Evolutionary conservation across 2,888 invertebrate species (phyloP).

Genomic region (Sylvicola cinctus): DNA sequence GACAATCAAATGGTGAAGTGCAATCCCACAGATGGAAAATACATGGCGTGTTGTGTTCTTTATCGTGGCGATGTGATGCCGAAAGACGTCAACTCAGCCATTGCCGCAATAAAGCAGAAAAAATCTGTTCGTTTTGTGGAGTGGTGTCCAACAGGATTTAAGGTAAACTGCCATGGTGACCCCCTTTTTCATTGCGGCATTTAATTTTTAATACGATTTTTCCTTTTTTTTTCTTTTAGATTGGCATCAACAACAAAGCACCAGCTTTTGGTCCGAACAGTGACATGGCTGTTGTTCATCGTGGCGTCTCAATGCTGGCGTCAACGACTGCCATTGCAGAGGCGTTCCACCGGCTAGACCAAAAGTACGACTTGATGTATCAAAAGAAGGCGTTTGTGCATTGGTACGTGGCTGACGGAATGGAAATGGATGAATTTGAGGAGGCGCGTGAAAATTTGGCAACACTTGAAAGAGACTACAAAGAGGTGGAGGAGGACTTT

Average conservation of each 20-base stretch:
- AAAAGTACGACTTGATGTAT: slow-evolving; percentile 90
- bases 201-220: too few relatives aligned
- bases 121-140: slow-evolving; percentile 71
- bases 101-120: slow-evolving; percentile 55
- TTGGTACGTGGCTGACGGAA: slow-evolving; percentile 45
- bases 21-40: slow-evolving; percentile 57
- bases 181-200: too few relatives aligned
- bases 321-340: slow-evolving; percentile 81
- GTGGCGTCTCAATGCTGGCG: slow-evolving; percentile 68
- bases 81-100: slow-evolving; percentile 74
- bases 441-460: slow-evolving; percentile 21
- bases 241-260: slow-evolving; percentile 56
- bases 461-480: slow-evolving; percentile 20
- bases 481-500: slow-evolving; percentile 16
- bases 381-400: slow-evolving; percentile 86
- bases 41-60: slow-evolving; percentile 75
- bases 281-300: slow-evolving; percentile 55
- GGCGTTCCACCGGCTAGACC: slow-evolving; percentile 76
- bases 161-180: slow-evolving; percentile 28
- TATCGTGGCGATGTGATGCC: slow-evolving; percentile 81
- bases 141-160: slow-evolving; percentile 81
- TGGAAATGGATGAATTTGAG: slow-evolving; percentile 24
- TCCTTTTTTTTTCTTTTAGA: slow-evolving; percentile 25
- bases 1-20: slow-evolving; percentile 75
- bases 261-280: slow-evolving; percentile 50